phyloP scores from a whole-genome alignment of 2,888 invertebrate genomes.

The Lucinisca nassula region DNA sequence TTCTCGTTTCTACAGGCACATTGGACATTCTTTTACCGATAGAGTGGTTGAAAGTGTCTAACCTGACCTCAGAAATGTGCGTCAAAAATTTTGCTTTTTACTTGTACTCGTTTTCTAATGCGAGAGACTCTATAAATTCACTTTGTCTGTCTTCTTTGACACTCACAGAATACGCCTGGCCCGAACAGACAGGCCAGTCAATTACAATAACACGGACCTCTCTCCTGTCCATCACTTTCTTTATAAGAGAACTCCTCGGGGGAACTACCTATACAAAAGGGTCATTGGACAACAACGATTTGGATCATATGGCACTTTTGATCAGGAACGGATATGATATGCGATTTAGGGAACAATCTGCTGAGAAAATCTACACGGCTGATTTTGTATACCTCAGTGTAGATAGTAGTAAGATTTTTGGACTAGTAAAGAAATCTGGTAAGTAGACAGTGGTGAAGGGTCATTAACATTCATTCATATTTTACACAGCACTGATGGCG shows the following conservation, averaged over 20 bases:
- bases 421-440: neutral
- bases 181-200: neutral
- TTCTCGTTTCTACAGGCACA: neutral
- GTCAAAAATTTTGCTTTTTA: neutral
- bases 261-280: too few relatives aligned
- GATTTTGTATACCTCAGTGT: neutral
- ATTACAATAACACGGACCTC: neutral
- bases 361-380: neutral
- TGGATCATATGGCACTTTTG: too few relatives aligned
- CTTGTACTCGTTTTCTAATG: neutral
- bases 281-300: too few relatives aligned
- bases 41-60: neutral
- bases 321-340: neutral
- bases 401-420: neutral
- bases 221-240: neutral
- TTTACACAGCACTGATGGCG: neutral
- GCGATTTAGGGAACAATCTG: neutral
- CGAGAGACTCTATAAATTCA: neutral
- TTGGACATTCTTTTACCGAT: neutral
- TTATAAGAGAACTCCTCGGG: neutral
- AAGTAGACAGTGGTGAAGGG: neutral
- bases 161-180: neutral
- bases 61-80: neutral
- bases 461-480: neutral
- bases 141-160: neutral